These are phyloP conservation scores for Trichosurus vulpecula DNA, from an alignment of 2,797 vertebrate genomes.

Conservation along the genomic window DNA sequence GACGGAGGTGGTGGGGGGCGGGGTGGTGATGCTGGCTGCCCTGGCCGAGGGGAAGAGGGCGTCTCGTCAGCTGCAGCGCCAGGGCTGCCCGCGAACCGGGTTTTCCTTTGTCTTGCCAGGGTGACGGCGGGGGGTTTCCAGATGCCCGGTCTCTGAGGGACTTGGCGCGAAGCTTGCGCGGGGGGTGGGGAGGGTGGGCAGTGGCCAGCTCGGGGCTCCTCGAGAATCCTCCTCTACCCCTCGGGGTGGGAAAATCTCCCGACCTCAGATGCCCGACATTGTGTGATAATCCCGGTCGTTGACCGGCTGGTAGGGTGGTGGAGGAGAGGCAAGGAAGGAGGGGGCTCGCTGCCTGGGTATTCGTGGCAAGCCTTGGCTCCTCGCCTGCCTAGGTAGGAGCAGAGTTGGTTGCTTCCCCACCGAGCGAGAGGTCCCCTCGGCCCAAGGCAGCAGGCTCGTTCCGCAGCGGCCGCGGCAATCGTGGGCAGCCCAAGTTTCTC, in stretches of 20 bases:
- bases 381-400: background rate
- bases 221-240: background rate
- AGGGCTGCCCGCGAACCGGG: background rate
- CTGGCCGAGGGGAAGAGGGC: background rate
- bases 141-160: background rate
- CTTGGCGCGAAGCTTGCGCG: background rate
- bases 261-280: background rate
- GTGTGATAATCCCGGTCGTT: slow-evolving; percentile 30
- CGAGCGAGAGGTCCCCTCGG: background rate
- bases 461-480: background rate
- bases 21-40: background rate
- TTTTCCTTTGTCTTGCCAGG: background rate
- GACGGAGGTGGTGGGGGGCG: background rate
- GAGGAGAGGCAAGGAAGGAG: slow-evolving; percentile 35
- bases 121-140: background rate
- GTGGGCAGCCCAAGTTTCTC: background rate
- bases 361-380: slow-evolving; percentile 26
- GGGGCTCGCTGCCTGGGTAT: slow-evolving; percentile 55
- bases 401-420: too few relatives aligned
- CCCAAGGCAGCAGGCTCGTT: background rate
- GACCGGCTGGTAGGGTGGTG: background rate
- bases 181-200: slow-evolving; percentile 9
- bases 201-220: slow-evolving; percentile 2
- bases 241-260: background rate
- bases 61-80: background rate